Percentiles rank a stretch among this genome's conserved stretches.
Evolutionary conservation across 2,113 vertebrate species (phyloP).

Genomic region (Circaetus gallicus): DNA sequence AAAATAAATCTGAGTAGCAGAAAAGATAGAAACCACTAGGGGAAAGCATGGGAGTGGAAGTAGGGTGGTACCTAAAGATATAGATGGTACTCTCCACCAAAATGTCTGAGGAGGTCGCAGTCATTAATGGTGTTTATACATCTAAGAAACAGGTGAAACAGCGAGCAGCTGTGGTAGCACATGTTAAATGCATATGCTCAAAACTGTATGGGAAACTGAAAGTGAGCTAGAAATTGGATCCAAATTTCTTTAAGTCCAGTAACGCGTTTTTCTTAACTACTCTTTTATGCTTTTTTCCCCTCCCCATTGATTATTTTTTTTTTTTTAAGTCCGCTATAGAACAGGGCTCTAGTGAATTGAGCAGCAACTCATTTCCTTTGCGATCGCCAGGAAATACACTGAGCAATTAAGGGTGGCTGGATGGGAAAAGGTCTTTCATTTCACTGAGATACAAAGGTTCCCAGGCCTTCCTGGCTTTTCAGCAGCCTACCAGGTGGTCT

Average conservation of each 20-base stretch:
- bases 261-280: neutral
- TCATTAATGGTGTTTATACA: neutral
- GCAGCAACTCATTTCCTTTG: conserved; percentile 50
- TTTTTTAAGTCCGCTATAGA: neutral
- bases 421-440: conserved; percentile 55
- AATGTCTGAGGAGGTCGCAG: neutral
- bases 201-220: neutral
- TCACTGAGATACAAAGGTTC: conserved; percentile 28
- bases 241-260: neutral
- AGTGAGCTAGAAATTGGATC: neutral
- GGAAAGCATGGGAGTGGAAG: neutral
- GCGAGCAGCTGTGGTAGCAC: neutral
- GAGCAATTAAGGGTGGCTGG: conserved; percentile 39
- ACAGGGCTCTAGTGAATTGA: conserved; percentile 26
- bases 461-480: conserved; percentile 56
- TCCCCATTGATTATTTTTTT: neutral
- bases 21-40: neutral
- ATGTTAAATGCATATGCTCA: neutral
- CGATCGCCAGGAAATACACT: neutral
- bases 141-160: neutral
- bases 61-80: neutral
- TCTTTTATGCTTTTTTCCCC: neutral
- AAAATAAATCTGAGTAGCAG: neutral
- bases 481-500: conserved; percentile 49
- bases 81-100: neutral